Percentiles rank a stretch among this genome's conserved stretches.
These are phyloP conservation scores for Loriculus beryllinus DNA, from an alignment of 2,797 vertebrate genomes.

Conservation along the genomic window DNA sequence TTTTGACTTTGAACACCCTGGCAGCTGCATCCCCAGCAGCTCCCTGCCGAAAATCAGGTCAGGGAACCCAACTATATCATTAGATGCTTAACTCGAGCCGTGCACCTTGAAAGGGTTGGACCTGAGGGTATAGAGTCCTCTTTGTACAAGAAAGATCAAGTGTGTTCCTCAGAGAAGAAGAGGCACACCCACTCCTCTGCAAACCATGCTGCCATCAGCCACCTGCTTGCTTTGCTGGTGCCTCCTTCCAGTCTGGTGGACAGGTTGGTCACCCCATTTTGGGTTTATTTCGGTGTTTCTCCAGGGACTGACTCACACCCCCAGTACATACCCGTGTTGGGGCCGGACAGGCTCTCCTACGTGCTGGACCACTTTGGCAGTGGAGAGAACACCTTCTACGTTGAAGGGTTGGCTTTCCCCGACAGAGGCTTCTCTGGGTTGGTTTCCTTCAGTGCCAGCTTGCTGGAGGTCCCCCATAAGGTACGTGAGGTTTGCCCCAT, in stretches of 20 bases:
- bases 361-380: slow-evolving; percentile 73
- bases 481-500: slow-evolving; percentile 45
- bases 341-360: slow-evolving; percentile 66
- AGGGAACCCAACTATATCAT: background rate
- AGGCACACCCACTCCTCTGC: background rate
- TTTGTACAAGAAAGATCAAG: background rate
- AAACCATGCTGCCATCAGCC: background rate
- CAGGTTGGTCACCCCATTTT: background rate
- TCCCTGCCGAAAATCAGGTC: background rate
- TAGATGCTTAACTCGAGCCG: background rate
- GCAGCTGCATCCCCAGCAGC: background rate
- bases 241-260: background rate
- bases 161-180: background rate
- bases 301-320: background rate
- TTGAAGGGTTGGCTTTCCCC: slow-evolving; percentile 87
- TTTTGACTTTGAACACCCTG: background rate
- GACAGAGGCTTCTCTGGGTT: slow-evolving; percentile 84
- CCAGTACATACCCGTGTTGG: slow-evolving; percentile 76
- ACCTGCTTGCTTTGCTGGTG: background rate
- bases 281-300: background rate
- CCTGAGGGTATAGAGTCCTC: slow-evolving; percentile 14
- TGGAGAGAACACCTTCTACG: slow-evolving; percentile 73
- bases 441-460: slow-evolving; percentile 79
- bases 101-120: background rate
- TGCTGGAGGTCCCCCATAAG: slow-evolving; percentile 74